Base-by-base conservation (phyloP, 1,140 invertebrate species). In the Sweltsa coloradensis region DNA sequence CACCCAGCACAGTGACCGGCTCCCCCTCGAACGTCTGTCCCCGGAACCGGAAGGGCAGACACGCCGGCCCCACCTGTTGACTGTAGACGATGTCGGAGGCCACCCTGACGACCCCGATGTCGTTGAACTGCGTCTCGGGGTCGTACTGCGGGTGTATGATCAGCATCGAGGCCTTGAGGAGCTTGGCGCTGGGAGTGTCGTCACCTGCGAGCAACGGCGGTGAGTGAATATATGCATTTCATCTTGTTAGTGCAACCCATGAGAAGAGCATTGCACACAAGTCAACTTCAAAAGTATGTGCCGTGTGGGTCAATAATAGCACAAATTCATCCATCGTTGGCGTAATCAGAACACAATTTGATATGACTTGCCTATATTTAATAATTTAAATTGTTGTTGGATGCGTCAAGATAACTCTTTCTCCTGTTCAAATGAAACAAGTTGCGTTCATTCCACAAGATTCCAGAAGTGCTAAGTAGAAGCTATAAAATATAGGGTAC, bases 51-150 rank as follows among this genome's bases (percentile, higher is more conserved):
- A 78, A 77, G 1, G 82, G 81, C 24, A 85, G 55, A 62, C 83
- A 86, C 14, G 70, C 74, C 1, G 79, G 78, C 1, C 71, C 72
- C 16, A 85, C 72, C 34, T 61, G 51, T 0, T 62, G 56, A 25
- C 58, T 71, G 53, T 71, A 83, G 3, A 34, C 43, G 1, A 85
- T 77, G 1, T 55, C 49, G 0, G 54, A 47, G 2, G 43, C 29
- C 0, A 76, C 58, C 27, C 58, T 64, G 0, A 85, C 23, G 2
- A 88, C 56, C 0, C 74, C 75, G 3, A 85, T 73, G 53, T 87
- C 83, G 51, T 79, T 72, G 49, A 69, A 53, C 21, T 63, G 49
- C 0, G 41, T 63, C 3, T 21, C 23, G 1, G 3, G 1, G 3
- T 62, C 45, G 51, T 71, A 76, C 0, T 54, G 5, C 3, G 65